Conservation (phyloP, 2,888 invertebrate species). For the Drosophila neutralis region DNA sequence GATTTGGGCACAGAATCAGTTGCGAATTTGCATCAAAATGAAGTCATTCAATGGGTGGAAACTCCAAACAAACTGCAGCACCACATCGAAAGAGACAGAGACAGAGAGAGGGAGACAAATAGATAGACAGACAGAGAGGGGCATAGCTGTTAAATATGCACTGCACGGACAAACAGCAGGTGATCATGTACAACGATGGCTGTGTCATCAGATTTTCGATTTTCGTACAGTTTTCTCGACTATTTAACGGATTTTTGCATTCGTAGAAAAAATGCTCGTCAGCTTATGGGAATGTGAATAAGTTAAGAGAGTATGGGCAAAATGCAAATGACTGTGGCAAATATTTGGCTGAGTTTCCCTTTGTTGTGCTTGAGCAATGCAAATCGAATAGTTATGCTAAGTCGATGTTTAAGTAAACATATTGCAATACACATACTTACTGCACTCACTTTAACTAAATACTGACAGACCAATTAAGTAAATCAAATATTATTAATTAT, state of each 20-base stretch:
- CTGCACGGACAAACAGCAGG: slow-evolving; percentile 41
- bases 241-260: slow-evolving; percentile 6
- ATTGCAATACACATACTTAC: not conserved
- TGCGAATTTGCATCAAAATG: slow-evolving; percentile 77
- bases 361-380: not conserved
- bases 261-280: not conserved
- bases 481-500: too few species aligned
- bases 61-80: not conserved
- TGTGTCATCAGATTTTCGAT: slow-evolving; percentile 51
- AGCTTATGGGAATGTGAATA: not conserved
- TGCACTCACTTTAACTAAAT: not conserved
- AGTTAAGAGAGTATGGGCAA: not conserved
- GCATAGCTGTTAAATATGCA: slow-evolving; percentile 49
- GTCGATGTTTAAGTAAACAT: not conserved
- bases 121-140: not conserved
- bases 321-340: slow-evolving; percentile 11
- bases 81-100: not conserved
- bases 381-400: not conserved
- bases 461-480: too few species aligned
- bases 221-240: slow-evolving; percentile 4
- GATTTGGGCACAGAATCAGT: slow-evolving; percentile 78
- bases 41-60: slow-evolving; percentile 65
- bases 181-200: slow-evolving; percentile 46
- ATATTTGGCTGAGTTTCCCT: not conserved
- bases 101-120: not conserved